Conservation (phyloP, 1,140 invertebrate species). For the Hycleus cichorii region DNA sequence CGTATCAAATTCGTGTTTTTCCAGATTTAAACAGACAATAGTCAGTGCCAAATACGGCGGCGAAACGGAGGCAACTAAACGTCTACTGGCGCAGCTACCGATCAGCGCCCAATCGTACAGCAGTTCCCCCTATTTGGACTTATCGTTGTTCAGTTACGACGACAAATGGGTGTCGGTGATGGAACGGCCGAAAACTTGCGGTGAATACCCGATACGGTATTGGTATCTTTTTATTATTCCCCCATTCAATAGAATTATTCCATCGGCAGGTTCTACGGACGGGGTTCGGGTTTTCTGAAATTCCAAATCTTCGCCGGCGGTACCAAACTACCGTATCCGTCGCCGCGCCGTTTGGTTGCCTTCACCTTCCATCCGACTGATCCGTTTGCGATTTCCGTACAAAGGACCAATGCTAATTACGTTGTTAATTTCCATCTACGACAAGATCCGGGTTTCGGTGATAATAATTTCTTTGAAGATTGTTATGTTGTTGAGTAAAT, state of each 20-base stretch:
- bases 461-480: conserved; percentile 9
- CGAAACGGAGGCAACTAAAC: conserved; percentile 77
- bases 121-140: conserved; percentile 87
- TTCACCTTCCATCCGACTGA: conserved; percentile 97
- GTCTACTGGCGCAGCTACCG: conserved; percentile 85
- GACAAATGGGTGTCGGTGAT: conserved; percentile 94
- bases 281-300: conserved; percentile 83
- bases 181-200: conserved; percentile 90
- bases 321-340: conserved; percentile 49
- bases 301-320: conserved; percentile 81
- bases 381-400: conserved; percentile 93
- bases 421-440: conserved; percentile 92
- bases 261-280: conserved; percentile 73
- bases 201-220: conserved; percentile 87
- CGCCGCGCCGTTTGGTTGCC: conserved; percentile 77
- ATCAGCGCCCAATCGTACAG: conserved; percentile 93
- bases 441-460: neutral
- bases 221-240: neutral
- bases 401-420: conserved; percentile 91
- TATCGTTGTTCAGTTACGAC: conserved; percentile 90
- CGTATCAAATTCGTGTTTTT: neutral
- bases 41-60: conserved; percentile 80
- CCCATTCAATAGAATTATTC: neutral
- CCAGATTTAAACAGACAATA: conserved; percentile 80
- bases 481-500: conserved; percentile 1